phyloP scores from a whole-genome alignment of 64 coral and sea anemone genomes.

The Acropora yongei region DNA sequence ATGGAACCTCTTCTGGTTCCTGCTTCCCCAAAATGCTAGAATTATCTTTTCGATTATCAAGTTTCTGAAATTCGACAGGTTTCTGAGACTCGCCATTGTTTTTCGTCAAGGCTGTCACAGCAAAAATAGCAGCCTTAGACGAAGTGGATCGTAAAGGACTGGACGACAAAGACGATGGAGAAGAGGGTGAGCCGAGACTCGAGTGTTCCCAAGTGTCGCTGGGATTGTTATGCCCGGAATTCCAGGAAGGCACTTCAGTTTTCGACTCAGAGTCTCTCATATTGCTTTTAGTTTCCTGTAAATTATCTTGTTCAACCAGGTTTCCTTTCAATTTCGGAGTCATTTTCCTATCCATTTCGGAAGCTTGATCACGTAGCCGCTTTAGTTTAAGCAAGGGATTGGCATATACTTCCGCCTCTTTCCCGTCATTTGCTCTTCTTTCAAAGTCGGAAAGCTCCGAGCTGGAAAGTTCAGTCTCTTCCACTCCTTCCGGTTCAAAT shows the following conservation, averaged over 20 bases:
- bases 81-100: not conserved
- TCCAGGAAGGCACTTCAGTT: not conserved
- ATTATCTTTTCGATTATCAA: not conserved
- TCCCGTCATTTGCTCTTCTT: not conserved
- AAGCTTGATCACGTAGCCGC: not conserved
- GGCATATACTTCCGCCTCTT: not conserved
- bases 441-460: not conserved
- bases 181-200: slow-evolving; percentile 80
- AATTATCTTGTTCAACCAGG: not conserved
- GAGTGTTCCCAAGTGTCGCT: slow-evolving; percentile 36
- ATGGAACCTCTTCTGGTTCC: not conserved
- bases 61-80: not conserved
- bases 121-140: slow-evolving; percentile 47
- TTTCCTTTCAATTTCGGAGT: not conserved
- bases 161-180: slow-evolving; percentile 79
- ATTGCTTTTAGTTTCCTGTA: not conserved
- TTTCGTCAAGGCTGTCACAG: slow-evolving; percentile 11
- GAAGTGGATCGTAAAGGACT: slow-evolving; percentile 68
- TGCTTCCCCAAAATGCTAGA: not conserved
- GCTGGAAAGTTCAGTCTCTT: not conserved
- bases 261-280: not conserved
- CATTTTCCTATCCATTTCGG: not conserved
- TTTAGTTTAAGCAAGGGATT: not conserved
- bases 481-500: slow-evolving; percentile 4
- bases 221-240: not conserved